phyloP scores from a whole-genome alignment of 2,113 vertebrate genomes.

The Engystomops pustulosus region DNA sequence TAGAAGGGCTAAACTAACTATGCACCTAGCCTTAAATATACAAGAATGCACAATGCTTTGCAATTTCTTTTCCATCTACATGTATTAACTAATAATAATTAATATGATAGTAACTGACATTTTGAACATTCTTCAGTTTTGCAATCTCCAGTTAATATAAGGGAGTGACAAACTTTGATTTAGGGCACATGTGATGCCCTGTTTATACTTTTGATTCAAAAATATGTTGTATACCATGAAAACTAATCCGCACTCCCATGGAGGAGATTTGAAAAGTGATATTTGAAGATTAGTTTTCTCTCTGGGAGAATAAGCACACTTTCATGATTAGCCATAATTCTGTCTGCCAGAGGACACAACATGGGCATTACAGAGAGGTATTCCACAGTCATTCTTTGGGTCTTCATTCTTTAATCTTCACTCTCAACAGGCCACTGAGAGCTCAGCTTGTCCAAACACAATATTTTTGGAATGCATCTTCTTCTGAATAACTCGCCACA shows the following conservation, averaged over 20 bases:
- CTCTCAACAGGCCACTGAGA: constrained; percentile 15
- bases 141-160: no score
- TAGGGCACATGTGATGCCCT: no score
- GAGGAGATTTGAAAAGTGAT: not conserved
- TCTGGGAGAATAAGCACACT: constrained; percentile 1
- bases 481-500: not conserved
- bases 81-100: no score
- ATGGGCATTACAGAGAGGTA: not conserved
- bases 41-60: no score
- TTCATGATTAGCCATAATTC: constrained; percentile 36
- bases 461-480: constrained; percentile 24
- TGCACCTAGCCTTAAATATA: no score
- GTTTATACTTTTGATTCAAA: no score
- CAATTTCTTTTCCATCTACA: no score
- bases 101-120: no score
- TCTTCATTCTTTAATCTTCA: constrained; percentile 24
- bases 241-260: not conserved
- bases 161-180: no score
- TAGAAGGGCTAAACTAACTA: no score
- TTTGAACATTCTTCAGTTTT: no score
- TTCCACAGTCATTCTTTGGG: not conserved
- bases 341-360: constrained; percentile 20
- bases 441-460: constrained; percentile 1
- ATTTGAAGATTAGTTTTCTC: constrained; percentile 30
- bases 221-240: not conserved